Evolutionary conservation across 2,113 vertebrate genomes (phyloP), one percentile per base, ranked within the genome.

Genomic region (Rattus rattus): DNA sequence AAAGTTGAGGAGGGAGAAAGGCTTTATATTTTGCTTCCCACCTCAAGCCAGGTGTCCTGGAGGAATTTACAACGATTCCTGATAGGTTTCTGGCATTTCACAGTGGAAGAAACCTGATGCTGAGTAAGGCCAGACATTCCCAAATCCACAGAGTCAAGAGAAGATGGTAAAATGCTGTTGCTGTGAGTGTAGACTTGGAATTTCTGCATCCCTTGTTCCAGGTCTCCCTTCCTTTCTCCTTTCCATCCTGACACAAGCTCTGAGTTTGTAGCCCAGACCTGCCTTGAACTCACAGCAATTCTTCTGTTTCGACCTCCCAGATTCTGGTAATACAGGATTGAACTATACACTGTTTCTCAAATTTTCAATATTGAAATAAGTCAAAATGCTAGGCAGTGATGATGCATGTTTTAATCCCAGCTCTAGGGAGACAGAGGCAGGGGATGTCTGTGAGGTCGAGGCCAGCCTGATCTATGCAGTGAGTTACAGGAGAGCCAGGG

Each of bases 21-120:
- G 47, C 16, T 88, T 95, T 73, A 59, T 89, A 56, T 5, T 73
- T 65, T 85, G 63, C 89, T 33, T 91, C 39, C 54, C 26, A 83
- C 1, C 69, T n/a, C 10, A 85, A 75, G 49, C 24, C 72, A 75
- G 54, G 75, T 80, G 26, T 8, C 56, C 43, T 36, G 14, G 54
- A n/a, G 33, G 87, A 69, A 85, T 49, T 85, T 91, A 63, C 43
- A 76, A 76, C 24, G 89, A 91, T 36, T 90, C 91, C 92, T 77
- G 88, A 79, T 80, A 67, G 33, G 12, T 95, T 94, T 80, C 59
- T 81, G 79, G 39, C 56, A 73, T 87, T 59, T 67, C 33, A 96
- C 72, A 96, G 59, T 36, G 75, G 47, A 69, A n/a, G 59, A 86
- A 69, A 86, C 47, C 59, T 81, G 80, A 92, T 33, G 54, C 47